Percentiles rank a stretch among this genome's conserved stretches.
Evolutionary conservation across 1,140 invertebrate species (phyloP).

Genomic region (Telenomus remus): DNA sequence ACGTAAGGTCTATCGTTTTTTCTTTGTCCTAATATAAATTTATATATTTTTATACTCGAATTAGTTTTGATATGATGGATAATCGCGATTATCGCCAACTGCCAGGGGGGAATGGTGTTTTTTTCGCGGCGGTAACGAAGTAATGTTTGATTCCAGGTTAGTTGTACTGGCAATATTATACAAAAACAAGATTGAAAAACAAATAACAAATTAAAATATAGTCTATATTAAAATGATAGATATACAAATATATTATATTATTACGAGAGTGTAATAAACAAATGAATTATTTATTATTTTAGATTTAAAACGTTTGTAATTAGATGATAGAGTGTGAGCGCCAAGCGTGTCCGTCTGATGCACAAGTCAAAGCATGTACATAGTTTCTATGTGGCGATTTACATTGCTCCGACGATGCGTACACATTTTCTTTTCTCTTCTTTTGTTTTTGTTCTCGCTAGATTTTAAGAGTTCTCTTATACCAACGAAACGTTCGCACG

Average conservation of each 20-base stretch:
- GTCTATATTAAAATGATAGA: constrained; percentile 50
- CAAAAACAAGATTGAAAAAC: constrained; percentile 6
- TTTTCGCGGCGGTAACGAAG: constrained; percentile 14
- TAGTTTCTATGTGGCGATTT: constrained; percentile 36
- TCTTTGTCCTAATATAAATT: constrained; percentile 64
- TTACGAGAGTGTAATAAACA: constrained; percentile 25
- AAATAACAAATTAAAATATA: constrained; percentile 53
- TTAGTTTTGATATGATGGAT: constrained; percentile 59
- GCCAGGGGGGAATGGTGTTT: constrained; percentile 30
- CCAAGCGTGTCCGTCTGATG: constrained; percentile 37
- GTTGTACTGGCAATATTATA: constrained; percentile 51
- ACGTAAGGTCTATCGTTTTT: constrained; percentile 56
- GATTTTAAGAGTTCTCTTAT: not conserved
- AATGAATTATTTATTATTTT: constrained; percentile 54
- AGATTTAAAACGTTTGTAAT: constrained; percentile 44
- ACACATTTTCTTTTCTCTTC: constrained; percentile 3
- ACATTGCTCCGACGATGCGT: constrained; percentile 15
- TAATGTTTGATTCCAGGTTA: constrained; percentile 62
- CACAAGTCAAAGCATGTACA: constrained; percentile 44
- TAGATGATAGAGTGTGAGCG: constrained; percentile 13
- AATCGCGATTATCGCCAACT: constrained; percentile 47
- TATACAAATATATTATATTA: constrained; percentile 46
- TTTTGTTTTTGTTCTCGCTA: not conserved
- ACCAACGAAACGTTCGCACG: not conserved
- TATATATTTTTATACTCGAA: constrained; percentile 66